These are phyloP conservation scores for Drosophila fungiperda DNA, from an alignment of 2,888 invertebrate species.

Conservation along the genomic window DNA sequence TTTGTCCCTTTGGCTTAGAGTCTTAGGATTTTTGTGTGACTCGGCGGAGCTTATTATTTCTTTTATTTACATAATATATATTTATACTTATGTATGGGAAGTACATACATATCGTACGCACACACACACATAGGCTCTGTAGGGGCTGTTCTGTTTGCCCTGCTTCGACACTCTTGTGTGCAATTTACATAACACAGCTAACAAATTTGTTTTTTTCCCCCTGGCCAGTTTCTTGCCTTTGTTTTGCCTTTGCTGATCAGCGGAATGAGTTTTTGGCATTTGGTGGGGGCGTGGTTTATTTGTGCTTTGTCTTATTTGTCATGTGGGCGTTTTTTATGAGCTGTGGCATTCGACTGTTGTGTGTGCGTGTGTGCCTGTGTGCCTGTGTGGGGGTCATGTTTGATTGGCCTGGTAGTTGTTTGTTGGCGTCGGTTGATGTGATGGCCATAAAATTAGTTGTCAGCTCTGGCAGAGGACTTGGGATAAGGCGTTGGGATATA, in stretches of 20 bases:
- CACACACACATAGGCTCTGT: constrained; percentile 12
- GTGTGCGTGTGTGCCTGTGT: constrained; percentile 1
- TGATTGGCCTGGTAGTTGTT: constrained; percentile 76
- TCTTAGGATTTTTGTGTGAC: constrained; percentile 32
- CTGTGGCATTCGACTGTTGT: constrained; percentile 29
- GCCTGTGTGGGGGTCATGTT: constrained; percentile 49
- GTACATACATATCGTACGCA: not conserved
- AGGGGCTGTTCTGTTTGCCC: constrained; percentile 15
- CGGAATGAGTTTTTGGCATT: constrained; percentile 47
- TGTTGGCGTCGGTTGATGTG: constrained; percentile 67
- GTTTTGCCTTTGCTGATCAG: constrained; percentile 57
- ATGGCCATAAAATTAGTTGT: constrained; percentile 73
- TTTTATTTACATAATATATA: constrained; percentile 79
- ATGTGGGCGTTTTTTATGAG: constrained; percentile 65
- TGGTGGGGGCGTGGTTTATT: constrained; percentile 65
- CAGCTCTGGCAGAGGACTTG: constrained; percentile 34
- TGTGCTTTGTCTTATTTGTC: constrained; percentile 77
- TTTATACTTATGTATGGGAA: constrained; percentile 29
- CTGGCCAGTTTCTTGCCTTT: constrained; percentile 10
- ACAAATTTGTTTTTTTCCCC: constrained; percentile 63
- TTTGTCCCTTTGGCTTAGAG: not conserved
- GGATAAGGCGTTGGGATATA: constrained; percentile 8
- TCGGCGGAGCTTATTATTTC: constrained; percentile 72
- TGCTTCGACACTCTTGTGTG: constrained; percentile 62
- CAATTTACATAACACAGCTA: constrained; percentile 80